phyloP scores from a whole-genome alignment of 2,888 invertebrate species.

The Meta bourneti region DNA sequence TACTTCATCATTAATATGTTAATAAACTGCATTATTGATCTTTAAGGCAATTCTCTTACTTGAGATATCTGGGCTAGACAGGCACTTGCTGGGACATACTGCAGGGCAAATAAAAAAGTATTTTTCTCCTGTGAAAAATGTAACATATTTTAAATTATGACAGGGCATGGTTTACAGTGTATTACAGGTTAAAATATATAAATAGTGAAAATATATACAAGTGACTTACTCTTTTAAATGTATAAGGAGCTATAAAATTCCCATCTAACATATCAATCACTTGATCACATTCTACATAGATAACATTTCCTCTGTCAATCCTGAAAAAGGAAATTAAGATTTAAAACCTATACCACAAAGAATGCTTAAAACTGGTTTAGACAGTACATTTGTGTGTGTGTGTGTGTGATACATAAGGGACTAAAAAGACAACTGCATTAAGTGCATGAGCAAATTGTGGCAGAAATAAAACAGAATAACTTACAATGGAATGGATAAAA shows the following conservation, averaged over 20 bases:
- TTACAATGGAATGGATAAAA: too few species aligned
- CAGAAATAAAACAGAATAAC: too few species aligned
- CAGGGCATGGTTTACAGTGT: not conserved
- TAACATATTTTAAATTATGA: not conserved
- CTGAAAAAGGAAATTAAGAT: conserved; percentile 78
- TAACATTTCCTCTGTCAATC: conserved; percentile 83
- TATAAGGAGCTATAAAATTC: conserved; percentile 90
- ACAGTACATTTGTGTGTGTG: too few species aligned
- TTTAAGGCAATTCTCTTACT: conserved; percentile 39
- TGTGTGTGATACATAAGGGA: too few species aligned
- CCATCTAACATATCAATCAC: conserved; percentile 91
- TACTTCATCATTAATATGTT: too few species aligned
- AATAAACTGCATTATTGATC: too few species aligned
- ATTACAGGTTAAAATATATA: not conserved
- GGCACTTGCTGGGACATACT: conserved; percentile 82
- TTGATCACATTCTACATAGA: conserved; percentile 85
- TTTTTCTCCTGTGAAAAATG: conserved; percentile 79
- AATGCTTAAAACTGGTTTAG: too few species aligned
- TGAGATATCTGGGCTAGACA: conserved; percentile 87
- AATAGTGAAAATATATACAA: not conserved
- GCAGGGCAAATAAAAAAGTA: conserved; percentile 87
- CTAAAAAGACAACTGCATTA: too few species aligned
- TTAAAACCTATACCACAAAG: not conserved
- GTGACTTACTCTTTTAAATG: conserved; percentile 85
- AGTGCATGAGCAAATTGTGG: too few species aligned